phyloP scores from a whole-genome alignment of 92 coral and sea anemone species.

The Zoanthus sansibaricus region DNA sequence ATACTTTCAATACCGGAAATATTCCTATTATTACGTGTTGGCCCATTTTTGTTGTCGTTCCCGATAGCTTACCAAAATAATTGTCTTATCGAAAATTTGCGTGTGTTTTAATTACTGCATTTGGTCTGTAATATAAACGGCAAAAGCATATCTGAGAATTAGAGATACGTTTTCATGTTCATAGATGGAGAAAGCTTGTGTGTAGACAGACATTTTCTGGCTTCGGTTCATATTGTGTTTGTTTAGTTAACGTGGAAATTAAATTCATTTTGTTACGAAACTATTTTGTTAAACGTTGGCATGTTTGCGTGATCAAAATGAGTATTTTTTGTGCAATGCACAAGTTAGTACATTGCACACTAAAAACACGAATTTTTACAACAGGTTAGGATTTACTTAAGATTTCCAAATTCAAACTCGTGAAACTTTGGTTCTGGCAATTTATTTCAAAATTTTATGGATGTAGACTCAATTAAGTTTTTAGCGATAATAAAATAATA shows the following conservation, averaged over 20 bases:
- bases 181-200: neutral
- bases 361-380: neutral
- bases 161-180: neutral
- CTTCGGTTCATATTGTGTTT: constrained; percentile 17
- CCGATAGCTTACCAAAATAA: neutral
- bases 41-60: constrained; percentile 37
- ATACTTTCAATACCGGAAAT: constrained; percentile 42
- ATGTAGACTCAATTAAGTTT: too few species aligned
- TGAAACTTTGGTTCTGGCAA: too few species aligned
- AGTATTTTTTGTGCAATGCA: neutral
- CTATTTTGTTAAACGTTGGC: neutral
- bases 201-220: constrained; percentile 14
- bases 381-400: neutral
- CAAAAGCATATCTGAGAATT: neutral
- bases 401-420: too few species aligned
- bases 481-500: too few species aligned
- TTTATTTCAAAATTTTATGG: too few species aligned
- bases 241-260: constrained; percentile 13
- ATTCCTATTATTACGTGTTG: constrained; percentile 33
- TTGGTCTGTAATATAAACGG: neutral
- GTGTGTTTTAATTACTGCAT: neutral
- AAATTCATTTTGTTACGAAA: neutral
- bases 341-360: neutral
- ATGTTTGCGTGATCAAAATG: neutral
- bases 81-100: neutral